These are phyloP conservation scores for Nyctibius bracteatus DNA, from an alignment of 2,113 vertebrate species.

Conservation along the genomic window DNA sequence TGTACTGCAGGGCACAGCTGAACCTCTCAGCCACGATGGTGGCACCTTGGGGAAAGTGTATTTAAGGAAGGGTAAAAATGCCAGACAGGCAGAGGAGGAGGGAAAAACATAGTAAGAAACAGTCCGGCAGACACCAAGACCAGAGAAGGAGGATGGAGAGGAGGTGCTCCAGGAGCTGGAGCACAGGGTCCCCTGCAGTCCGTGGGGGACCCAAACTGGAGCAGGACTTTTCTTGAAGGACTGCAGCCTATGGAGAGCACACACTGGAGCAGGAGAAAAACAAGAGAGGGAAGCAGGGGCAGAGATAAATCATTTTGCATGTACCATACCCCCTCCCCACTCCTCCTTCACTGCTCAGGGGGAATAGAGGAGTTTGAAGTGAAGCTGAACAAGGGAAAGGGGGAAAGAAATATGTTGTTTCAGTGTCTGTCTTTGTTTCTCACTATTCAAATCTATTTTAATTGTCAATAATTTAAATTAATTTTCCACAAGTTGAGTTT, in stretches of 20 bases:
- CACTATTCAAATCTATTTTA: background rate
- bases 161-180: rapidly evolving
- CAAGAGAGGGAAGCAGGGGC: background rate
- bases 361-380: background rate
- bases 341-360: rapidly evolving
- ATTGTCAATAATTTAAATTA: background rate
- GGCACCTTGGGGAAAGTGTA: background rate
- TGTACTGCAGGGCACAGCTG: background rate
- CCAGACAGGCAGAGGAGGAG: background rate
- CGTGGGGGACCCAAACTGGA: rapidly evolving
- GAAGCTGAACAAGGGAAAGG: background rate
- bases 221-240: background rate
- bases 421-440: background rate
- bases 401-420: background rate
- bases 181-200: background rate
- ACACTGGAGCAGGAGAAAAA: background rate
- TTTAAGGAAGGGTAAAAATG: background rate
- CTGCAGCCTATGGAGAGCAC: background rate
- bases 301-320: background rate
- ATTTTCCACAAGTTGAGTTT: background rate
- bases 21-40: background rate
- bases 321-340: rapidly evolving
- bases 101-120: background rate
- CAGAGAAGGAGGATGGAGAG: background rate
- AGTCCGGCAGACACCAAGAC: background rate